These are phyloP conservation scores for Megalopta genalis DNA, from an alignment of 1,140 invertebrate species.

Conservation along the genomic window DNA sequence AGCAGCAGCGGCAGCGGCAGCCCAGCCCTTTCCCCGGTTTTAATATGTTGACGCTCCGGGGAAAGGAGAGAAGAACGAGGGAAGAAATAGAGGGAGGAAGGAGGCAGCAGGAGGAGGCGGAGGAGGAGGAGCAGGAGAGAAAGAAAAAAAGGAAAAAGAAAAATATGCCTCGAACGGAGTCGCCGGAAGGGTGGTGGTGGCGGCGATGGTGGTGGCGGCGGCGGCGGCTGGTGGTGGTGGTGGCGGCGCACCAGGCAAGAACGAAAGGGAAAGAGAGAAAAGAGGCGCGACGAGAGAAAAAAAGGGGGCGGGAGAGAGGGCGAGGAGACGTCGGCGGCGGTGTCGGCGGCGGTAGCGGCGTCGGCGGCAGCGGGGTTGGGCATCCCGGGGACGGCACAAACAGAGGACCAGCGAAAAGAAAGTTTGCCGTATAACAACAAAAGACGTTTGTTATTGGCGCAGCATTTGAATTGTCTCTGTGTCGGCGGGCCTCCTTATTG, in stretches of 20 bases:
- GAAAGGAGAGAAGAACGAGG: conserved; percentile 59
- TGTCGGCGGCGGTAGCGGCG: neutral
- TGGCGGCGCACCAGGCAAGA: conserved; percentile 29
- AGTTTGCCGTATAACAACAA: conserved; percentile 79
- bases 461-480: conserved; percentile 80
- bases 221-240: conserved; percentile 28
- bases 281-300: conserved; percentile 15
- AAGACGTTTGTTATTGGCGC: conserved; percentile 81
- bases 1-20: conserved; percentile 67
- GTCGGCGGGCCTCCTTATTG: conserved; percentile 78
- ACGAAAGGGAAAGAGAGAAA: conserved; percentile 32
- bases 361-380: conserved; percentile 43
- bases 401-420: conserved; percentile 73
- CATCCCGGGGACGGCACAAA: conserved; percentile 67
- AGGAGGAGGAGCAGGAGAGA: conserved; percentile 55
- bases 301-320: conserved; percentile 33
- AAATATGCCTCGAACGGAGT: conserved; percentile 78
- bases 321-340: conserved; percentile 19
- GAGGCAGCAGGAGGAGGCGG: conserved; percentile 75
- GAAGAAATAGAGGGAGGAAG: conserved; percentile 39
- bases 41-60: conserved; percentile 76
- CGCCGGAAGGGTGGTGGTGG: conserved; percentile 70
- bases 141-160: conserved; percentile 73
- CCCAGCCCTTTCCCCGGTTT: conserved; percentile 63
- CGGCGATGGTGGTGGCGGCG: conserved; percentile 14